These are phyloP conservation scores for Atlantisia rogersi DNA, from an alignment of 2,113 vertebrate genomes.

Conservation along the genomic window DNA sequence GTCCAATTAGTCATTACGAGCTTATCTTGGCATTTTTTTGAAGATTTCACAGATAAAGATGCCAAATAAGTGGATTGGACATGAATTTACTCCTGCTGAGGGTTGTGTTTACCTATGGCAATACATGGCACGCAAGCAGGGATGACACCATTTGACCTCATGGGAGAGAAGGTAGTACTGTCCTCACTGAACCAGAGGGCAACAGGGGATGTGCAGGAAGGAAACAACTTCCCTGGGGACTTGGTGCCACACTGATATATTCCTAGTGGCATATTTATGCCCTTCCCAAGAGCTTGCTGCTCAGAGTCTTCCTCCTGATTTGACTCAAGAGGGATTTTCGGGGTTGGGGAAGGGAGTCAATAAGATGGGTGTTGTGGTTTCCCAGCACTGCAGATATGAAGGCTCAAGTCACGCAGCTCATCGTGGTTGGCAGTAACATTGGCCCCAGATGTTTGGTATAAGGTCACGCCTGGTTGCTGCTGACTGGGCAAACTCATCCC, in stretches of 20 bases:
- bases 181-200: rapidly evolving
- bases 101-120: not conserved
- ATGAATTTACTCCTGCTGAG: not conserved
- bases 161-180: not conserved
- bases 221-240: not conserved
- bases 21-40: not conserved
- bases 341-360: rapidly evolving
- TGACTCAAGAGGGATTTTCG: not conserved
- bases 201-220: not conserved
- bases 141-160: rapidly evolving
- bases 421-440: rapidly evolving
- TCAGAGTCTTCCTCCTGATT: not conserved
- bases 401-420: not conserved
- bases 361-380: not conserved
- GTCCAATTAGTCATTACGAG: not conserved
- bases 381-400: not conserved
- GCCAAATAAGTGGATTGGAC: not conserved
- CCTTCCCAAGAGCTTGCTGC: not conserved
- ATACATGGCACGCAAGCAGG: not conserved
- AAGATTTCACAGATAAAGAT: not conserved
- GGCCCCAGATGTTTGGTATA: not conserved
- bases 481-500: not conserved
- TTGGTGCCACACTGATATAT: not conserved
- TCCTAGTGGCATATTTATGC: not conserved
- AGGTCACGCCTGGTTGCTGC: not conserved